Evolutionary conservation across 2,113 vertebrate genomes (phyloP).

Genomic region (Diphyllodes magnificus): DNA sequence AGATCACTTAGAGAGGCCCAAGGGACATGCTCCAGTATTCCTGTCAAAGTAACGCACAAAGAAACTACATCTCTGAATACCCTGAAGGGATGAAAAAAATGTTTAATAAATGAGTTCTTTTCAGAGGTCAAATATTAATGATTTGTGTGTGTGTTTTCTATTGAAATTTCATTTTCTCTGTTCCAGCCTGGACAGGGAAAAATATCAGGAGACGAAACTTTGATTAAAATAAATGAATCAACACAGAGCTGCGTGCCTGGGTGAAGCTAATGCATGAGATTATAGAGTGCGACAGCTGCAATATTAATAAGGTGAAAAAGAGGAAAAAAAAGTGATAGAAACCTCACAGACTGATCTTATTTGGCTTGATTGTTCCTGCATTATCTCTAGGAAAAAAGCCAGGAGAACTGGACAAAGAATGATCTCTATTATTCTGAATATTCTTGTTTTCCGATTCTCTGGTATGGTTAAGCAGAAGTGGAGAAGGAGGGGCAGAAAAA

Average conservation of each 20-base stretch:
- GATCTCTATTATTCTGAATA: not conserved
- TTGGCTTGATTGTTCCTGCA: not conserved
- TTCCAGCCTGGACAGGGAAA: conserved; percentile 31
- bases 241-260: not conserved
- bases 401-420: not conserved
- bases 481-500: accelerated
- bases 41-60: not conserved
- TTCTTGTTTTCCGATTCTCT: not conserved
- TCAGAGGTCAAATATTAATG: conserved; percentile 63
- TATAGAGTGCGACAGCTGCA: conserved; percentile 32
- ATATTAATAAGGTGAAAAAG: conserved; percentile 54
- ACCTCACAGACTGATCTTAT: conserved; percentile 9
- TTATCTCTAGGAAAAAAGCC: not conserved
- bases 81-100: not conserved
- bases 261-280: conserved; percentile 23
- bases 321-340: not conserved
- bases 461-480: not conserved
- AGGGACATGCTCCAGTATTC: not conserved
- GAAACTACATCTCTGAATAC: conserved; percentile 25
- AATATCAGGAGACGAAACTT: conserved; percentile 31
- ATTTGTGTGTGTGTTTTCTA: conserved; percentile 33
- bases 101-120: conserved; percentile 55
- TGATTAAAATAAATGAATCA: conserved; percentile 63
- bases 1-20: conserved; percentile 47
- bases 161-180: conserved; percentile 56